Conservation (phyloP, 1,140 invertebrate species). For the Homalodisca vitripennis region DNA sequence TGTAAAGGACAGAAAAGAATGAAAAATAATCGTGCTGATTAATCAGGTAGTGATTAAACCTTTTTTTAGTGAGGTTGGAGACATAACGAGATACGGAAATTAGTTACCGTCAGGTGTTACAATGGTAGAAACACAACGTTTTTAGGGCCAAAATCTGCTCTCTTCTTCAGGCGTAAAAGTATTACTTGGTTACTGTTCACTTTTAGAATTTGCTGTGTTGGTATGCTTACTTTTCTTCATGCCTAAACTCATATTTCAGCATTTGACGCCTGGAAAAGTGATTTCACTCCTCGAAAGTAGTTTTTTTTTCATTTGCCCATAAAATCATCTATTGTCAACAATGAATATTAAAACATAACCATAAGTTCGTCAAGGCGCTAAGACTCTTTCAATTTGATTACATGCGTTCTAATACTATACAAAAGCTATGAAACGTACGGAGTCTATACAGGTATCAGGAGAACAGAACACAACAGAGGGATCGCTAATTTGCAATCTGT, state of each 20-base stretch:
- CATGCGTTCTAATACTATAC: background rate
- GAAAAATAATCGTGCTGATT: background rate
- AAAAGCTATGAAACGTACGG: background rate
- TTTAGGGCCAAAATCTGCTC: too few species aligned
- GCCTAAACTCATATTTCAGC: too few species aligned
- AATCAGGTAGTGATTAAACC: background rate
- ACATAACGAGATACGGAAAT: background rate
- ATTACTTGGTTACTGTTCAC: too few species aligned
- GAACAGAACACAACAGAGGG: background rate
- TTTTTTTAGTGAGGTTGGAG: background rate
- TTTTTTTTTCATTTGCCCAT: background rate
- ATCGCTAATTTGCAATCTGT: conserved; percentile 33
- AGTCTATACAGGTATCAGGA: background rate
- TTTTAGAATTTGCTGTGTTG: too few species aligned
- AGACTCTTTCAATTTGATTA: background rate
- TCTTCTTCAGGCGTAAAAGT: too few species aligned
- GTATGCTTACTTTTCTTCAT: too few species aligned
- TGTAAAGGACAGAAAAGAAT: too few species aligned
- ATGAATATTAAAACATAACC: background rate
- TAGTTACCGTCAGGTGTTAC: background rate
- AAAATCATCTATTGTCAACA: background rate
- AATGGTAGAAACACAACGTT: background rate
- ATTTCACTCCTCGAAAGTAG: background rate
- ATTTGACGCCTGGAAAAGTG: too few species aligned
- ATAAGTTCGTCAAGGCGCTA: background rate